Base-by-base conservation (phyloP, 2,888 invertebrate genomes). In the Hetaerina titia region DNA sequence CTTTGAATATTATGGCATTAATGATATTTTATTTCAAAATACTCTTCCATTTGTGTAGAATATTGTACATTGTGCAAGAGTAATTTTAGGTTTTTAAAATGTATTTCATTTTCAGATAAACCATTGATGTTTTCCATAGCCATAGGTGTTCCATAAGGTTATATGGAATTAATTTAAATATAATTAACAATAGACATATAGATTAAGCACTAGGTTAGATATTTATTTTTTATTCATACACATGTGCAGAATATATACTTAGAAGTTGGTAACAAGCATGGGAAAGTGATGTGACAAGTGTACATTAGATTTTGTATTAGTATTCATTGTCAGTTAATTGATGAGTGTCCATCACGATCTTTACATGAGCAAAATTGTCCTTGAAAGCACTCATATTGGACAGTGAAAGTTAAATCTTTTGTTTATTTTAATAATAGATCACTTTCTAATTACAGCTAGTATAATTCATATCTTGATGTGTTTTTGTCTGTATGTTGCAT, bases 91-190 rank as follows among this genome's bases (percentile, higher is more conserved):
- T 56, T 92, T 69, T 74, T 63, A 56, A n/a, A 69, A 69, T 92
- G 92, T 45, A 69, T 56, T 92, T 92, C 22, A 90, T 69, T 92
- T 92, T 92, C 92, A 92, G 92, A 74, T 19, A 58, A n/a, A 56
- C 56, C n/a, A 13, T 56, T 69, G n/a, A 22, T 74, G 25, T 69
- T 92, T 45, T 69, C 8, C 7, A 69, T 92, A 92, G 92, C 60
- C 92, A 92, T 92, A 92, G 92, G 92, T 92, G 92, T 92, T 92
- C 92, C 92, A 92, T 92, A 92, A 92, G 92, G 92, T 92, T 92
- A 69, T 69, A 92, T 92, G 92, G 69, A 69, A 92, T 90, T 19
- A 13, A 45, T 45, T 19, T 90, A 22, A 45, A 69, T 64, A 19
- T 69, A 74, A 45, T n/a, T 11, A 9, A 13, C 45, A 56, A 92